Percentiles rank a stretch among this genome's conserved stretches.
phyloP scores from a whole-genome alignment of 2,797 vertebrate genomes.

The Mallotus villosus region DNA sequence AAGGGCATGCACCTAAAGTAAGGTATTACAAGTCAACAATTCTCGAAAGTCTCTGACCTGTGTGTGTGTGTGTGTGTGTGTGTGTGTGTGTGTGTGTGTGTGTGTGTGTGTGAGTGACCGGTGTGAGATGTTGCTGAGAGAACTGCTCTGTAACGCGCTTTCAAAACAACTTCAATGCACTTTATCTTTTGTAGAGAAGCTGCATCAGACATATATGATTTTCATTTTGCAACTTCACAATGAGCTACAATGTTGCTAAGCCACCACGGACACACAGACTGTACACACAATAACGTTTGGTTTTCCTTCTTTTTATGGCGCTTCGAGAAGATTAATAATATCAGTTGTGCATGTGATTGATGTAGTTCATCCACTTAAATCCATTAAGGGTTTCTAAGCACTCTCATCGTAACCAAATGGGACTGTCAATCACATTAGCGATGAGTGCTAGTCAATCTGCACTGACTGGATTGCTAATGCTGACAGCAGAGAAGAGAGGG shows the following conservation, averaged over 20 bases:
- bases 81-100: no score
- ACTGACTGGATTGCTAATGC: constrained; percentile 5
- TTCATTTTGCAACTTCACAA: not conserved
- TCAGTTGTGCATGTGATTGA: not conserved
- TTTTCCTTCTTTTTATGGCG: not conserved
- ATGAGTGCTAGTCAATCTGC: not conserved
- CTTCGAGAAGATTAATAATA: not conserved
- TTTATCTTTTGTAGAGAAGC: no score
- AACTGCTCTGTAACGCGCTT: constrained; percentile 37
- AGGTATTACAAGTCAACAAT: constrained; percentile 20
- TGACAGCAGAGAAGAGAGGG: constrained; percentile 6
- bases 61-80: no score
- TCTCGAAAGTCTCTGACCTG: not conserved
- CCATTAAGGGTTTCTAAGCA: constrained; percentile 28
- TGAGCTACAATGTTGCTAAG: no score
- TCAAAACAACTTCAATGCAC: constrained; percentile 16
- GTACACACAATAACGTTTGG: not conserved
- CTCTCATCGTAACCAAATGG: constrained; percentile 31
- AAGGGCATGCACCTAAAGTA: not conserved
- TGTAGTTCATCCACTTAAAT: constrained; percentile 33
- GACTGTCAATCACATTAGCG: constrained; percentile 22
- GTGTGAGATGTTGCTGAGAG: constrained; percentile 33
- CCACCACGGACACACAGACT: not conserved
- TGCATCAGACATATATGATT: not conserved
- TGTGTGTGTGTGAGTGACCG: constrained; percentile 15